These are phyloP conservation scores for Zhuqinia jingwanae DNA, from an alignment of 2,888 invertebrate genomes.

Conservation along the genomic window DNA sequence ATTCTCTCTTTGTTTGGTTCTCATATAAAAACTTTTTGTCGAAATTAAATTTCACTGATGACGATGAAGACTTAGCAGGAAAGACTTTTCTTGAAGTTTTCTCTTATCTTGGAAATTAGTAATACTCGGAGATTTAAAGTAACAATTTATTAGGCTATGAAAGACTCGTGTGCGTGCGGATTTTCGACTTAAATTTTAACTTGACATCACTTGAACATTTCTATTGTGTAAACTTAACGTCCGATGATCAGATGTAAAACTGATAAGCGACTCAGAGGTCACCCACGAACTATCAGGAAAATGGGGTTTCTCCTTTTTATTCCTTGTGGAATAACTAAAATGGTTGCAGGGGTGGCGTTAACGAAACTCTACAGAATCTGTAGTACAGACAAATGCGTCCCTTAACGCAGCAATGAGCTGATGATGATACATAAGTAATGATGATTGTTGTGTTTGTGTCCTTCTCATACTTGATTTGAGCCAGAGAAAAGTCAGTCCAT, in stretches of 20 bases:
- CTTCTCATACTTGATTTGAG: constrained; percentile 33
- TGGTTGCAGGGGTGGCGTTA: not conserved
- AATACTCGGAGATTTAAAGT: not conserved
- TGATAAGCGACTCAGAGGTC: constrained; percentile 18
- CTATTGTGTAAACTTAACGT: not conserved
- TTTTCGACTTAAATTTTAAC: no score
- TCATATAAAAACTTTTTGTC: not conserved
- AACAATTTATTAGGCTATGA: not conserved
- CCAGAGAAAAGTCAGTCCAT: constrained; percentile 19
- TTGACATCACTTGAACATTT: not conserved
- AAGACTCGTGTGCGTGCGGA: constrained; percentile 30
- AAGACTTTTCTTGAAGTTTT: not conserved
- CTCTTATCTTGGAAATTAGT: not conserved
- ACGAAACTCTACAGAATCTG: no score
- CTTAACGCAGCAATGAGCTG: not conserved
- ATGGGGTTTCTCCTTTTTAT: not conserved
- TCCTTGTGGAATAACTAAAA: not conserved
- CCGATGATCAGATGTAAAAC: not conserved
- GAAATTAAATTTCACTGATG: not conserved
- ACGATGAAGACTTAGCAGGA: not conserved
- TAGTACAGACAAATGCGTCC: not conserved
- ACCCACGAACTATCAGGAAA: not conserved
- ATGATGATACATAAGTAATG: not conserved
- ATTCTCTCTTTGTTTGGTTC: not conserved
- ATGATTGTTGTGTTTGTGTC: constrained; percentile 3